Conservation (phyloP, 2,888 invertebrate genomes). For the Sialis fuliginosa region DNA sequence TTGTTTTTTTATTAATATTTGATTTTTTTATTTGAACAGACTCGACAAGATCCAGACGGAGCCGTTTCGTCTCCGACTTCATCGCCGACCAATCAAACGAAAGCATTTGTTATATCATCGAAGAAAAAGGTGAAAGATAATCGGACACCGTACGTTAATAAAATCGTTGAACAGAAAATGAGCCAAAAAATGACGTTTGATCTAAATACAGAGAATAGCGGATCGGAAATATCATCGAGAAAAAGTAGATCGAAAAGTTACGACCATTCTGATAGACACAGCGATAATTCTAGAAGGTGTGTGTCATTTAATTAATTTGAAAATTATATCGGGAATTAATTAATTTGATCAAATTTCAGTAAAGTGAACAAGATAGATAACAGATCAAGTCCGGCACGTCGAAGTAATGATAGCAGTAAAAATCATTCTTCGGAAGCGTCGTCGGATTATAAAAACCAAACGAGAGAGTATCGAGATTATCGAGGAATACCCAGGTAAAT, state of each 20-base stretch:
- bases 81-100: conserved; percentile 24
- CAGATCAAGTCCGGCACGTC: conserved; percentile 12
- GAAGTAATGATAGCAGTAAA: conserved; percentile 21
- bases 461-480: conserved; percentile 33
- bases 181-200: conserved; percentile 1
- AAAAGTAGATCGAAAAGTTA: background rate
- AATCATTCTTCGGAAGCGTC: conserved; percentile 33
- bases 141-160: conserved; percentile 5
- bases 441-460: conserved; percentile 33
- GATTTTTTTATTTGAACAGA: conserved; percentile 17
- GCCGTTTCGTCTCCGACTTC: conserved; percentile 40
- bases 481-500: conserved; percentile 13
- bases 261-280: background rate
- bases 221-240: background rate
- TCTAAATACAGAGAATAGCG: background rate
- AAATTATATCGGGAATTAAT: background rate
- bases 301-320: conserved; percentile 1
- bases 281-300: conserved; percentile 8
- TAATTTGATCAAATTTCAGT: no score
- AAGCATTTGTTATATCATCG: background rate
- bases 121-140: conserved; percentile 1
- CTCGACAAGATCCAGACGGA: conserved; percentile 55
- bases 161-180: conserved; percentile 6
- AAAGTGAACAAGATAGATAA: conserved; percentile 2
- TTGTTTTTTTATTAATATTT: no score